These are phyloP conservation scores for Hydrochoerus hydrochaeris DNA, from an alignment of 2,113 vertebrate genomes.

Conservation along the genomic window DNA sequence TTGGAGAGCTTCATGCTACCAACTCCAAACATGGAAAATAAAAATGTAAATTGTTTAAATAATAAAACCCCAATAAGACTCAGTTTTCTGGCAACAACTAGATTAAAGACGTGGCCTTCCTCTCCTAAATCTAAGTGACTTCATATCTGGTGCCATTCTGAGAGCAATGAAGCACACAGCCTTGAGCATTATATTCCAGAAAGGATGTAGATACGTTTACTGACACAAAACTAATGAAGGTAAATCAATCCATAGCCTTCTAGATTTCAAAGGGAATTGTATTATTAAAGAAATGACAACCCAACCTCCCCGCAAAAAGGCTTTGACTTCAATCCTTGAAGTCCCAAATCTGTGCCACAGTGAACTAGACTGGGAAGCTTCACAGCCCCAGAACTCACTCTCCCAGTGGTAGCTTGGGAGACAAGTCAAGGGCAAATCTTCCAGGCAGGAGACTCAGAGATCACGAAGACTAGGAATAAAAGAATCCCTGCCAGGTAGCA, in stretches of 20 bases:
- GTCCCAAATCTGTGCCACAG: background rate
- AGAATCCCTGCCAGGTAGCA: background rate
- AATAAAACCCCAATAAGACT: background rate
- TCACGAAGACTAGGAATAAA: conserved; percentile 18
- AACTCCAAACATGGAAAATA: background rate
- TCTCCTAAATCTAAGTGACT: background rate
- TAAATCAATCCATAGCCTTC: background rate
- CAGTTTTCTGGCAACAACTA: background rate
- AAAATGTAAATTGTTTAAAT: background rate
- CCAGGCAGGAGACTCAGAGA: background rate
- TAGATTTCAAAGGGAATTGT: conserved; percentile 30
- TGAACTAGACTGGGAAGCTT: background rate
- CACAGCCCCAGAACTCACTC: background rate
- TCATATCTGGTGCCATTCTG: background rate
- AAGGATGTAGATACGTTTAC: background rate
- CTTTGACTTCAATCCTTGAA: conserved; percentile 11
- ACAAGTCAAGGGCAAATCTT: background rate
- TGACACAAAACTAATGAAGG: background rate
- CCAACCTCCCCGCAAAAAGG: background rate
- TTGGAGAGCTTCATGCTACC: background rate
- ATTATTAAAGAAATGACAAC: conserved; percentile 30
- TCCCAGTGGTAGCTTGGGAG: background rate
- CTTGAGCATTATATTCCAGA: background rate
- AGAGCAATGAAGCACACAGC: background rate
- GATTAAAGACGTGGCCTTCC: background rate